phyloP scores from a whole-genome alignment of 2,888 invertebrate species.

The Baronia brevicornis region DNA sequence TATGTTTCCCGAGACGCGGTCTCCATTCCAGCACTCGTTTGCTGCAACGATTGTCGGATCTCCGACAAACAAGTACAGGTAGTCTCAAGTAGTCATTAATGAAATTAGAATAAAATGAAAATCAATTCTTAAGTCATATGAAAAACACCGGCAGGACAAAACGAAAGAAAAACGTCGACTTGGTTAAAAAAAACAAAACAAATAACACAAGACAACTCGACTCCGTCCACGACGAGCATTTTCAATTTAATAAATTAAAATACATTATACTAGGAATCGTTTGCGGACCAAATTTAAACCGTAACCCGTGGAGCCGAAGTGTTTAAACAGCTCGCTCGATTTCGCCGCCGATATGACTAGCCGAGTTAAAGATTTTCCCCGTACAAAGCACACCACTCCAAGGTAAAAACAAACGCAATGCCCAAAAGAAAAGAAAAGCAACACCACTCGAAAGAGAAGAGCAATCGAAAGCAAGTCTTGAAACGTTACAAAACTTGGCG shows the following conservation, averaged over 20 bases:
- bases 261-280: slow-evolving; percentile 1
- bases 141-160: too few species aligned
- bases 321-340: slow-evolving; percentile 9
- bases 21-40: too few species aligned
- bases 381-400: slow-evolving; percentile 28
- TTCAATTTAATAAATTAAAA: slow-evolving; percentile 12
- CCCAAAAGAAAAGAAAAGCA: slow-evolving; percentile 25
- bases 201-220: too few species aligned
- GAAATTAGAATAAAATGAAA: too few species aligned
- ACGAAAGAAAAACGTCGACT: too few species aligned
- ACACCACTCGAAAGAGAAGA: slow-evolving; percentile 28
- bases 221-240: slow-evolving; percentile 8
- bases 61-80: too few species aligned
- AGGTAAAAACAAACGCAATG: slow-evolving; percentile 31
- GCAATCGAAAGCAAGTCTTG: slow-evolving; percentile 33
- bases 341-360: slow-evolving; percentile 13
- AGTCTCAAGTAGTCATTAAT: too few species aligned
- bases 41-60: too few species aligned
- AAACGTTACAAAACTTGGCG: slow-evolving; percentile 26
- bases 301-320: slow-evolving; percentile 3
- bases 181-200: slow-evolving; percentile 11
- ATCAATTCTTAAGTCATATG: too few species aligned
- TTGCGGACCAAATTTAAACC: slow-evolving; percentile 1
- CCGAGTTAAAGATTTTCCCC: slow-evolving; percentile 20
- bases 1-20: too few species aligned